Evolutionary conservation across 2,888 invertebrate genomes (phyloP), one percentile per base, ranked within the genome.

Genomic region (Theristus sp.): DNA sequence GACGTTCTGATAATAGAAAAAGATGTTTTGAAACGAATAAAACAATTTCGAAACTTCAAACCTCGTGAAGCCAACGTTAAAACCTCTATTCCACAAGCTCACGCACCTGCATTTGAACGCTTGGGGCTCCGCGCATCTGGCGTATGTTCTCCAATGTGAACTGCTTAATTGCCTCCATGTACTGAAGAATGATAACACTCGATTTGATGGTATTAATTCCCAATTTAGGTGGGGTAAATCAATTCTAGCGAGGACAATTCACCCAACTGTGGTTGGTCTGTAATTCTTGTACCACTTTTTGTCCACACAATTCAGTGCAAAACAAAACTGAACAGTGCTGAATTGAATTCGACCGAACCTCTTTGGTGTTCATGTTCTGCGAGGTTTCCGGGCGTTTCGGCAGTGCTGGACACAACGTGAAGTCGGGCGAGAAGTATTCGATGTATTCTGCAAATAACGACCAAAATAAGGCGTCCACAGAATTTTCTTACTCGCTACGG

Each of bases 371-470:
- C 0, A 86, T 88, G 76, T 98, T 98, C 31, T 56, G 29, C 31
- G 56, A 2, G 6, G 30, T 53, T 65, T 89, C 89, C 69, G 84
- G 84, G 61, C 78, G 75, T 54, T 85, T 86, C 2, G 84, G 83
- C 1, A 93, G 84, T 66, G 94, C 93, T 0, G 94, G 93, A 77
- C 96, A 91, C 22, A 98, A 77, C 1, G 86, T 87, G 72, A 94
- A 96, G 74, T 98, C 96, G 0, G 96, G 96, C 0, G 89, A 89
- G 75, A 96, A 98, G 75, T 90, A 96, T 74, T 94, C 93, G 61
- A 93, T 80, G 73, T 94, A 98, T 73, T 96, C 93, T 0, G 69
- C 47, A 69, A 63, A 61, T 10, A n/a, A 29, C 13, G 30, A 6
- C n/a, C 6, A 53, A 22, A 13, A 56, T 26, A 30, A 26, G 13